Evolutionary conservation across 2,888 invertebrate genomes (phyloP), one percentile per base, ranked within the genome.

Genomic region (Allophyes oxyacanthae): DNA sequence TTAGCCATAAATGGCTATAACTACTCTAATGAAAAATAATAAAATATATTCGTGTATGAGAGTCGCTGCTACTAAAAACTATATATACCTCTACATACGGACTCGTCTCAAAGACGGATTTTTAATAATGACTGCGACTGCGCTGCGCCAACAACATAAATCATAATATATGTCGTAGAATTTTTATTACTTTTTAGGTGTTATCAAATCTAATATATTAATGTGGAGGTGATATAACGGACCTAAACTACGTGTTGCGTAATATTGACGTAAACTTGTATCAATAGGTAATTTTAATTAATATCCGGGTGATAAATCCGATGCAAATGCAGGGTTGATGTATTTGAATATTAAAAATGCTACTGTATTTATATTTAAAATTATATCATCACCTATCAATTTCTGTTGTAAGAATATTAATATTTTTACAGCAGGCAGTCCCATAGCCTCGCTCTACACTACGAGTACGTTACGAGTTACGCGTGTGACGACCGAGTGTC

Each of bases 161-260:
- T 72, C 71, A 70, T 66, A 60, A 28, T 57, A 53, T 55, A 57
- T 36, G 50, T 56, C 52, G 10, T 55, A 54, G 49, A 45, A 30
- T 42, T 65, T 62, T 72, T 65, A 70, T 62, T 57, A 52, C 41
- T 53, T 28, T 51, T 69, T 53, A 55, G 45, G 64, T 59, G 65
- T 62, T 65, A 61, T 65, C 61, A 52, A 55, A 56, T 60, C 38
- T 56, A 62, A 56, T 64, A 51, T 51, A 55, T 58, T 56, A 50
- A 44, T 11, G 9, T 37, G 28, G 13, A 46, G 26, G 32, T 69
- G 51, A 74, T 53, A 45, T 56, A 60, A 74, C 40, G 13, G 10
- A 63, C 20, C 26, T 20, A 44, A 34, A 57, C 42, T 60, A 40
- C 14, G 15, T 8, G 42, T 65, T 73, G 55, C 53, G 46, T 50